phyloP scores from a whole-genome alignment of 2,888 invertebrate genomes.

The Pharmacophagus antenor region DNA sequence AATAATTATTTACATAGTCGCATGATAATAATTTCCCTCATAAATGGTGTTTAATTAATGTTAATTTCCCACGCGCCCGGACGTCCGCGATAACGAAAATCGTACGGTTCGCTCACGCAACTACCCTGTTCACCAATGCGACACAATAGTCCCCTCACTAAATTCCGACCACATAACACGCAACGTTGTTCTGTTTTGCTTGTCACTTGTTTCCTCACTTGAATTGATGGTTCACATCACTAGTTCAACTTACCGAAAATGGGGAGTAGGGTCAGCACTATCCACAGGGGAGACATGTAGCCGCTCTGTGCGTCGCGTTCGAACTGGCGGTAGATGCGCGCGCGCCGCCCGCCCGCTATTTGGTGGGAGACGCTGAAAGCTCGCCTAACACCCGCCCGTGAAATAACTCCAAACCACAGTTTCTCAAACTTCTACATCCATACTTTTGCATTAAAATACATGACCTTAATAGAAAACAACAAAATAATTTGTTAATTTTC shows the following conservation, averaged over 20 bases:
- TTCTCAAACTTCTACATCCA: conserved; percentile 1
- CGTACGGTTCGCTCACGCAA: conserved; percentile 34
- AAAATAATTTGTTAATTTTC: too few species aligned
- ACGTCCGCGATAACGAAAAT: conserved; percentile 45
- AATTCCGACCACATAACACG: conserved; percentile 14
- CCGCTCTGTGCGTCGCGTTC: conserved; percentile 70
- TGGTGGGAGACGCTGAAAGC: conserved; percentile 49
- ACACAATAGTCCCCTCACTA: conserved; percentile 38
- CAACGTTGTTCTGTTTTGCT: conserved; percentile 22
- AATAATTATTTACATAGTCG: conserved; percentile 2
- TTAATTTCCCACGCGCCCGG: conserved; percentile 56
- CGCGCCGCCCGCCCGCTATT: conserved; percentile 37
- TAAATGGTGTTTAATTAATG: conserved; percentile 29
- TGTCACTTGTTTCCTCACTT: conserved; percentile 42
- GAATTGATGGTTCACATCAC: conserved; percentile 42
- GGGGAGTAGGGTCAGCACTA: conserved; percentile 74
- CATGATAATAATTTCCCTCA: conserved; percentile 15
- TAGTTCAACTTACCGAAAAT: conserved; percentile 69
- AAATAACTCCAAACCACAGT: conserved; percentile 7
- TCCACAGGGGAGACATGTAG: conserved; percentile 76
- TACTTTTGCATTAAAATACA: neutral
- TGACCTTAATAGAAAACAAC: too few species aligned
- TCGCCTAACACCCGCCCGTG: conserved; percentile 60
- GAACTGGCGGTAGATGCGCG: conserved; percentile 61
- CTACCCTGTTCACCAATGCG: conserved; percentile 2